phyloP scores from a whole-genome alignment of 2,113 vertebrate genomes.

The Gavialis gangeticus region DNA sequence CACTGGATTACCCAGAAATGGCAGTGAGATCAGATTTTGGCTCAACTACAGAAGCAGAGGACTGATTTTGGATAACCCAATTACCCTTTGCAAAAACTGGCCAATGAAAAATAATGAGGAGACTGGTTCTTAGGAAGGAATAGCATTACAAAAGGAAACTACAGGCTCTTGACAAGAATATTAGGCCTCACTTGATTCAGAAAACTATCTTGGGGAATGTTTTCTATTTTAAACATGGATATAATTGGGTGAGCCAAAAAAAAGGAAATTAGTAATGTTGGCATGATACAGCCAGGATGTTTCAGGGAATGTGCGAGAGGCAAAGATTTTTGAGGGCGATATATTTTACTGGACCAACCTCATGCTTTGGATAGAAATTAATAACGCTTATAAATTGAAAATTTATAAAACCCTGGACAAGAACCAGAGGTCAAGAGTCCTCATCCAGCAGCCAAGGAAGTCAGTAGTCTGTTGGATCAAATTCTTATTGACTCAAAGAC shows the following conservation, averaged over 20 bases:
- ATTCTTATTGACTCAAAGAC: background rate
- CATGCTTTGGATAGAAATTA: too few relatives aligned
- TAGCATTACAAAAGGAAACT: background rate
- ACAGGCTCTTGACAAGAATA: background rate
- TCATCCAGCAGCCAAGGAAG: background rate
- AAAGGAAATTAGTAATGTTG: background rate
- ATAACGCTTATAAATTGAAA: background rate
- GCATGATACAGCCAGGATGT: too few relatives aligned
- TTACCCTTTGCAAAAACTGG: background rate
- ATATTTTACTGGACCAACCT: too few relatives aligned
- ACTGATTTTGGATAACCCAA: conserved; percentile 1
- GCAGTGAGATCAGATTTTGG: background rate
- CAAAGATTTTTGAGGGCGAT: too few relatives aligned
- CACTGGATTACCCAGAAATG: background rate
- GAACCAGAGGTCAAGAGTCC: background rate
- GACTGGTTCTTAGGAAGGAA: background rate
- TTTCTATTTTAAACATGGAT: background rate
- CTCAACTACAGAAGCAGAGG: background rate
- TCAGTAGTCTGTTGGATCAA: background rate
- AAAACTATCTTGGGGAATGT: background rate
- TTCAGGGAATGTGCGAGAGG: too few relatives aligned
- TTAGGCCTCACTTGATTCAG: background rate
- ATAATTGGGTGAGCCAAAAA: background rate
- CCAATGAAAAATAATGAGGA: background rate
- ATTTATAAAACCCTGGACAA: background rate